A percentile compares a stretch with the other conserved stretches of the same genome.
These are phyloP conservation scores for Drosophila eohydei DNA, from an alignment of 2,888 invertebrate species.

Conservation along the genomic window DNA sequence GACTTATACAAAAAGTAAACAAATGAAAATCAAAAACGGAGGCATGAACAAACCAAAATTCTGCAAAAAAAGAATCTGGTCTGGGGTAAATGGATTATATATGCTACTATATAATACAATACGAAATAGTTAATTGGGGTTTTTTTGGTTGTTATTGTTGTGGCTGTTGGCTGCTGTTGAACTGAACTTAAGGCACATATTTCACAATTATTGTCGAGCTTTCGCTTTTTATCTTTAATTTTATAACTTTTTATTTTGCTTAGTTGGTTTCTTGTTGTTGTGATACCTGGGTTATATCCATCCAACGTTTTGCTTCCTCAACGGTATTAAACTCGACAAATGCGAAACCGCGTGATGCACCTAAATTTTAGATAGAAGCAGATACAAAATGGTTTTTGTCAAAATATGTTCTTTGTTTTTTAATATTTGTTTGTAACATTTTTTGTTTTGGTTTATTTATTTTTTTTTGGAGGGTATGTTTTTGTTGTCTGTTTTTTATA, in stretches of 20 bases:
- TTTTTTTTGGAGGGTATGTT: constrained; percentile 19
- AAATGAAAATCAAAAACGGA: background rate
- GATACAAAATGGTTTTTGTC: constrained; percentile 86
- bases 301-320: constrained; percentile 95
- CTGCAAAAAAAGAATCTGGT: constrained; percentile 7
- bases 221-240: constrained; percentile 24
- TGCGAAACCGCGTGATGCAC: constrained; percentile 94
- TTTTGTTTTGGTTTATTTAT: constrained; percentile 49
- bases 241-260: constrained; percentile 5
- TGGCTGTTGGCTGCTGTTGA: constrained; percentile 2
- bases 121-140: constrained; percentile 5
- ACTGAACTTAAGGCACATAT: constrained; percentile 60
- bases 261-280: constrained; percentile 58
- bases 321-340: constrained; percentile 97
- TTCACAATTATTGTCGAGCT: constrained; percentile 36
- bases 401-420: constrained; percentile 81
- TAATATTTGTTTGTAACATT: constrained; percentile 73
- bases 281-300: constrained; percentile 92
- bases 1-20: background rate
- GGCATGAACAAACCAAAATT: constrained; percentile 8
- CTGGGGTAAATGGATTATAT: constrained; percentile 9
- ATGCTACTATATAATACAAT: constrained; percentile 14
- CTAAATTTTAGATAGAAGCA: constrained; percentile 91
- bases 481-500: constrained; percentile 37
- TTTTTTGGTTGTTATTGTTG: background rate